Percentiles rank a stretch among this genome's conserved stretches.
Conservation (phyloP, 2,888 invertebrate species). For the Polydesmus complanatus region DNA sequence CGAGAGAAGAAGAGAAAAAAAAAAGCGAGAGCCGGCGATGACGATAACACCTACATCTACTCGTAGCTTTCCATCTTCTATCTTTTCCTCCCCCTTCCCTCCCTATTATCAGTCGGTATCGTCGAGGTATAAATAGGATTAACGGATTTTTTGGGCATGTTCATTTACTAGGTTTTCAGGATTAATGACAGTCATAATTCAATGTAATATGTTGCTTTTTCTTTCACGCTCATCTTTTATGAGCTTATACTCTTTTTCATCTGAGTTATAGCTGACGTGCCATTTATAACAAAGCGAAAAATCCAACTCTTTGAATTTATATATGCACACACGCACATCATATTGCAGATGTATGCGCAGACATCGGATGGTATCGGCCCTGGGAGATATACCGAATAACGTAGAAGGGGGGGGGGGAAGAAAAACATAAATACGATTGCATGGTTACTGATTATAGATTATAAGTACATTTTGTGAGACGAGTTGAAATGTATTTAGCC, state of each 20-base stretch:
- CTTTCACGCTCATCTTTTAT: background rate
- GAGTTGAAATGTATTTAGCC: background rate
- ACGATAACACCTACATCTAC: background rate
- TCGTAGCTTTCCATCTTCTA: background rate
- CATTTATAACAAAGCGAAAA: background rate
- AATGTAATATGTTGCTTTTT: constrained; percentile 11
- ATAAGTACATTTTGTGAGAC: background rate
- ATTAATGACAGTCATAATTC: constrained; percentile 13
- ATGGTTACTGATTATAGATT: background rate
- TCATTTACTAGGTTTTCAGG: constrained; percentile 11
- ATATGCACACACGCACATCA: background rate
- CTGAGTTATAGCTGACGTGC: background rate
- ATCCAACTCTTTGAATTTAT: background rate
- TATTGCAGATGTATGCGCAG: no score
- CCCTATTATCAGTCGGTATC: background rate
- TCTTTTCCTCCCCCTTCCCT: background rate
- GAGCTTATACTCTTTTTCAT: background rate
- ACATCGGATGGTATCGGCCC: no score
- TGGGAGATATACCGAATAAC: no score
- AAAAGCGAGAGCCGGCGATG: no score
- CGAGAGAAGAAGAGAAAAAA: no score
- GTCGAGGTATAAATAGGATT: background rate
- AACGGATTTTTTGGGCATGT: background rate
- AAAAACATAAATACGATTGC: background rate
- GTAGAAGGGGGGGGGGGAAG: no score